Conservation (phyloP, 2,888 invertebrate species). For the Blera fallax region DNA sequence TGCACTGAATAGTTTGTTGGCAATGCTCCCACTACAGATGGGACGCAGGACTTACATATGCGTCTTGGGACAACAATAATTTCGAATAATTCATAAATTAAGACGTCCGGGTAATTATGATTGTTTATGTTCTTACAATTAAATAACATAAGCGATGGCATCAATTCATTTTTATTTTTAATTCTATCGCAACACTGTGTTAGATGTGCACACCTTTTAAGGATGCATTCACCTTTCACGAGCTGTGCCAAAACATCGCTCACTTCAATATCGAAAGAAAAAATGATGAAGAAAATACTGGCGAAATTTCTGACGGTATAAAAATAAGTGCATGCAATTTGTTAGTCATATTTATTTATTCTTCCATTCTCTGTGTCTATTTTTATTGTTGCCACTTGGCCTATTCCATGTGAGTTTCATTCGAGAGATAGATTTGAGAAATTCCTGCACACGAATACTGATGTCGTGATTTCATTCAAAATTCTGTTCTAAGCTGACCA, state of each 20-base stretch:
- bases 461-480: slow-evolving; percentile 69
- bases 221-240: slow-evolving; percentile 76
- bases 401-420: slow-evolving; percentile 8
- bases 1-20: slow-evolving; percentile 52
- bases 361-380: slow-evolving; percentile 39
- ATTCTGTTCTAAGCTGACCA: slow-evolving; percentile 56
- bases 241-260: slow-evolving; percentile 65
- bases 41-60: neutral
- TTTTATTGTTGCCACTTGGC: slow-evolving; percentile 8
- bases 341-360: slow-evolving; percentile 71
- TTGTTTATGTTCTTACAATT: slow-evolving; percentile 49
- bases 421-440: slow-evolving; percentile 28
- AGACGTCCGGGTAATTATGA: slow-evolving; percentile 42
- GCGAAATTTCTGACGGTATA: slow-evolving; percentile 39
- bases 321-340: slow-evolving; percentile 71
- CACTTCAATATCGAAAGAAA: slow-evolving; percentile 37
- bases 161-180: slow-evolving; percentile 66
- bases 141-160: slow-evolving; percentile 21
- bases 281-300: slow-evolving; percentile 17
- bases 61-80: slow-evolving; percentile 7
- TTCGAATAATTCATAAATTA: slow-evolving; percentile 31
- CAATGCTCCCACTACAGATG: slow-evolving; percentile 38
- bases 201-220: slow-evolving; percentile 78
- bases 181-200: slow-evolving; percentile 24
- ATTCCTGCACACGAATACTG: slow-evolving; percentile 58